Percentiles rank a stretch among this genome's conserved stretches.
Conservation (phyloP, 2,113 vertebrate genomes). For the Stomatorhinus ivindoensis region DNA sequence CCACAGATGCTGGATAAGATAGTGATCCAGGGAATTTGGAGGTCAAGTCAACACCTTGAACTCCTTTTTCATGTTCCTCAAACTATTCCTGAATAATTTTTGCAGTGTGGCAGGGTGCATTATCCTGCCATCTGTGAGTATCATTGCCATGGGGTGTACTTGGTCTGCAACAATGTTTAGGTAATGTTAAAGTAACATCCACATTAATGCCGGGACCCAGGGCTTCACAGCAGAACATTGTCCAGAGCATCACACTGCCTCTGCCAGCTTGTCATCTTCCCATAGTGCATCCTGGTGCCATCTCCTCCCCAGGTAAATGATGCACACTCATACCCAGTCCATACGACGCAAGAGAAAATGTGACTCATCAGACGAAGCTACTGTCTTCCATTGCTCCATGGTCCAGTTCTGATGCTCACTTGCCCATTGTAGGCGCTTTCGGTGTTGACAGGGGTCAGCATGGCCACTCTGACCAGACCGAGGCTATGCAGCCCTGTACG, state of each 20-base stretch:
- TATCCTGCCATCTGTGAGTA: not conserved
- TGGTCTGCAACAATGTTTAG: too few relatives aligned
- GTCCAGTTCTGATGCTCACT: too few relatives aligned
- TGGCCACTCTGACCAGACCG: not conserved
- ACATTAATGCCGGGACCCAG: not conserved
- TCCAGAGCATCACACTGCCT: not conserved
- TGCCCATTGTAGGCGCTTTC: too few relatives aligned
- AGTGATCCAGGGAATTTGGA: not conserved
- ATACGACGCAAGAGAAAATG: not conserved
- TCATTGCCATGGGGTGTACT: not conserved
- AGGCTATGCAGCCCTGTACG: not conserved
- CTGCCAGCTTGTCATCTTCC: not conserved
- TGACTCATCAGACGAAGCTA: too few relatives aligned
- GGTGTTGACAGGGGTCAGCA: not conserved
- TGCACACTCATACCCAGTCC: too few relatives aligned
- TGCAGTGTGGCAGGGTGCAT: not conserved
- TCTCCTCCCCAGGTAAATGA: not conserved
- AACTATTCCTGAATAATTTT: not conserved
- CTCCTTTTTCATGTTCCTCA: not conserved
- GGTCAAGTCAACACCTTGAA: not conserved
- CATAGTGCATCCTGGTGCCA: not conserved
- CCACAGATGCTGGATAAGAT: not conserved
- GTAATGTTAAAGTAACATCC: not conserved
- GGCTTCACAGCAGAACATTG: not conserved
- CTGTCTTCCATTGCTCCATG: too few relatives aligned